These are phyloP conservation scores for Ellobium chinense DNA, from an alignment of 2,888 invertebrate genomes.

Conservation along the genomic window DNA sequence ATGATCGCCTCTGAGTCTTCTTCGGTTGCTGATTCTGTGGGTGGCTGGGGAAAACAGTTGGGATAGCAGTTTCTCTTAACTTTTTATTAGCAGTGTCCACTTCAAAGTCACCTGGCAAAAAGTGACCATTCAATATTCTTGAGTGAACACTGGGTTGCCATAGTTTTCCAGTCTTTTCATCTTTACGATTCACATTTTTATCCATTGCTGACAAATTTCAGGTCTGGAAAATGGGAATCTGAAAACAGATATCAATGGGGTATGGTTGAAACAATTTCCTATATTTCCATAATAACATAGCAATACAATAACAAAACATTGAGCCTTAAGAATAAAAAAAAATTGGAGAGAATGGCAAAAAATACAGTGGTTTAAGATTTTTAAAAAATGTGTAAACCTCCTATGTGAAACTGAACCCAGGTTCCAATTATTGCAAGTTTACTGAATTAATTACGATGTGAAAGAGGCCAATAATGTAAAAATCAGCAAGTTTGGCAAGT, in stretches of 20 bases:
- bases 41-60: not conserved
- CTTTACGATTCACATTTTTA: not conserved
- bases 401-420: not conserved
- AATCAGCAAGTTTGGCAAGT: not conserved
- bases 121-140: not conserved
- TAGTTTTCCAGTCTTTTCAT: not conserved
- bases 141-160: not conserved
- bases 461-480: not conserved
- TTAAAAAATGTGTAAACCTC: not conserved
- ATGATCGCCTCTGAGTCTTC: not conserved
- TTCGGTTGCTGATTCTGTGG: not conserved
- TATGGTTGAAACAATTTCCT: not conserved
- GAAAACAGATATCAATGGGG: not conserved
- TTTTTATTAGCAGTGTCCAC: not conserved
- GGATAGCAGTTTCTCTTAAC: not conserved
- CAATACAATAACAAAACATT: not conserved
- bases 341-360: not conserved
- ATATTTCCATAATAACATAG: not conserved
- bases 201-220: not conserved
- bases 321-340: not conserved
- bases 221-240: not conserved
- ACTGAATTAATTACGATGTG: not conserved
- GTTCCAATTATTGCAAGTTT: not conserved
- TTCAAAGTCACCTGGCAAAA: not conserved
- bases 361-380: not conserved